Base-by-base conservation (phyloP, 2,797 vertebrate species). In the Cheirogaleus major region DNA sequence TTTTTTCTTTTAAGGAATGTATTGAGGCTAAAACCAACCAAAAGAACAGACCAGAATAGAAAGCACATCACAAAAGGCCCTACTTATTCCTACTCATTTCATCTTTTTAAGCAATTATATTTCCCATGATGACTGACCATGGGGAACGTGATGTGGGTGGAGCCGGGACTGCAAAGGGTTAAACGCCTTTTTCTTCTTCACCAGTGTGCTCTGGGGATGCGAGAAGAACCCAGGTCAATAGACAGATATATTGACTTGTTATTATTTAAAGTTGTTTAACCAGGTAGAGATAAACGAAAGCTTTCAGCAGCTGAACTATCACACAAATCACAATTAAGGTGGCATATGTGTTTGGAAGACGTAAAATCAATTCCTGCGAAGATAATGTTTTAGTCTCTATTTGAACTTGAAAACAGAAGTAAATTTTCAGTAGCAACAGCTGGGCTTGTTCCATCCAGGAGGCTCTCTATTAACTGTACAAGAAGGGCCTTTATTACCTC, bases 181-280 rank as follows among this genome's bases (percentile, higher is more conserved):
- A 96, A 98, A 67, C 1, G 0, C 27, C 35, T 73, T 93, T 90
- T 92, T 79, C 89, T 93, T 91, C 52, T 73, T 83, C 38, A 14
- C 4, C 35, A 2, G 55, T 48, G 48, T 20, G 82, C 92, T 96
- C 78, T 78, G 70, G 75, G 87, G 93, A 97, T 87, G 83, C 23
- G 63, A 93, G 90, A 85, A 70, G 96, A 92, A 82, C 32, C 75
- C 95, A 76, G 94, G 97, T 96, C 97, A 98, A 96, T 96, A 97
- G 97, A 96, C 97, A 98, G 97, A 98, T 98, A 97, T 98, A 98
- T 98, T 98, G 98, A 98, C 98, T 98, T 97, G 96, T 98, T 98
- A 98, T 98, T 98, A 98, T 98, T 98, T 98, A 98, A 98, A 98
- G 98, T 98, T 98, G 98, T 98, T 98, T 98, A 98, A 98, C 98